phyloP scores from a whole-genome alignment of 2,888 invertebrate species.

The Drosophila pullipes region DNA sequence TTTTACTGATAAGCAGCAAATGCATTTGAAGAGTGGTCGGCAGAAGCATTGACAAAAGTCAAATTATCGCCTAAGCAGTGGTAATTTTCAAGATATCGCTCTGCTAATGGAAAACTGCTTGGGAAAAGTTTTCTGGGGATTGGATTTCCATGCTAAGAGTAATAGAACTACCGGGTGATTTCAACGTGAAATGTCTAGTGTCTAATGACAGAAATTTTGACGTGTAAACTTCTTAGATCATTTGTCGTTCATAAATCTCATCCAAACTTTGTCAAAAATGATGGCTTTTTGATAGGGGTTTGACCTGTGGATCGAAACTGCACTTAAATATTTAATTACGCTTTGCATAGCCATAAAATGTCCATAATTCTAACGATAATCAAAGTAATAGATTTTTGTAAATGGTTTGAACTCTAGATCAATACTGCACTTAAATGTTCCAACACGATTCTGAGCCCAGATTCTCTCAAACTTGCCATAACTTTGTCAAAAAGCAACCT shows the following conservation, averaged over 20 bases:
- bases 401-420: neutral
- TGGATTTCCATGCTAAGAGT: neutral
- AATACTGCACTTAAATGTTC: neutral
- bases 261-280: neutral
- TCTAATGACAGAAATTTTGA: neutral
- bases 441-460: neutral
- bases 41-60: constrained; percentile 26
- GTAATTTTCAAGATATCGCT: constrained; percentile 17
- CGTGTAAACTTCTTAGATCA: neutral
- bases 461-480: too few relatives aligned
- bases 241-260: neutral
- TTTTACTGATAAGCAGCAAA: constrained; percentile 41
- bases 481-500: too few relatives aligned
- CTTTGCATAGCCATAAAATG: too few relatives aligned
- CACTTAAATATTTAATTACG: too few relatives aligned
- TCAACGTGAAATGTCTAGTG: neutral
- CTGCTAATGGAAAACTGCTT: constrained; percentile 22
- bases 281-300: too few relatives aligned
- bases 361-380: neutral
- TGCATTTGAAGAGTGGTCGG: constrained; percentile 34
- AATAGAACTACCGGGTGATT: neutral
- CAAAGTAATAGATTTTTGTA: neutral
- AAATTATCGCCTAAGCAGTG: constrained; percentile 25
- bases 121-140: neutral
- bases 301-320: too few relatives aligned